These are phyloP conservation scores for Mycetomoellerius zeteki DNA, from an alignment of 1,140 invertebrate genomes.

Conservation along the genomic window DNA sequence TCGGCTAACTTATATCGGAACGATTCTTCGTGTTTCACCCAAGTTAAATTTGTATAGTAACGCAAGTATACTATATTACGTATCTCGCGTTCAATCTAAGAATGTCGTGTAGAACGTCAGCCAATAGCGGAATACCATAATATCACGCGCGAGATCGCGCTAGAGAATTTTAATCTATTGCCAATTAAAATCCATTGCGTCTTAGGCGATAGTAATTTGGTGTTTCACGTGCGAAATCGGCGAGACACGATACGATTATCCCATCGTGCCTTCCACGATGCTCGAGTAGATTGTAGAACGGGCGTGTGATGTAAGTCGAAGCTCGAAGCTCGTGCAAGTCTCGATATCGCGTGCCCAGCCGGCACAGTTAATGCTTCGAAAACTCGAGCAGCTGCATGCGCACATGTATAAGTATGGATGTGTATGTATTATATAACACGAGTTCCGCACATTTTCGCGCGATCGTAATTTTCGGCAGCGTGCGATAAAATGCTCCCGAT, in stretches of 20 bases:
- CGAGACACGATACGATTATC: constrained; percentile 33
- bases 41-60: constrained; percentile 25
- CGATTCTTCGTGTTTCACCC: neutral
- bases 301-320: constrained; percentile 16
- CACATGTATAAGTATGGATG: neutral
- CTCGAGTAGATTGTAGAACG: constrained; percentile 31
- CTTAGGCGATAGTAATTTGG: constrained; percentile 42
- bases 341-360: constrained; percentile 63
- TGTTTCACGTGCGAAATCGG: constrained; percentile 39
- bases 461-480: constrained; percentile 54
- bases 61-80: neutral
- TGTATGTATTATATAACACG: too few relatives aligned
- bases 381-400: constrained; percentile 50
- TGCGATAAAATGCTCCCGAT: constrained; percentile 41
- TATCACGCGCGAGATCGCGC: constrained; percentile 30
- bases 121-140: neutral
- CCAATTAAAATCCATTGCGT: constrained; percentile 49
- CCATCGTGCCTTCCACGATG: constrained; percentile 37
- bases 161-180: constrained; percentile 37
- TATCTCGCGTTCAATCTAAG: constrained; percentile 21
- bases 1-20: neutral
- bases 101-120: constrained; percentile 44
- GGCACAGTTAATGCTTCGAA: constrained; percentile 45
- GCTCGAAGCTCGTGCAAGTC: constrained; percentile 42
- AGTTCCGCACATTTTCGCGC: constrained; percentile 5